Evolutionary conservation across 2,888 invertebrate species (phyloP).

Genomic region (Crepidodera aurea): DNA sequence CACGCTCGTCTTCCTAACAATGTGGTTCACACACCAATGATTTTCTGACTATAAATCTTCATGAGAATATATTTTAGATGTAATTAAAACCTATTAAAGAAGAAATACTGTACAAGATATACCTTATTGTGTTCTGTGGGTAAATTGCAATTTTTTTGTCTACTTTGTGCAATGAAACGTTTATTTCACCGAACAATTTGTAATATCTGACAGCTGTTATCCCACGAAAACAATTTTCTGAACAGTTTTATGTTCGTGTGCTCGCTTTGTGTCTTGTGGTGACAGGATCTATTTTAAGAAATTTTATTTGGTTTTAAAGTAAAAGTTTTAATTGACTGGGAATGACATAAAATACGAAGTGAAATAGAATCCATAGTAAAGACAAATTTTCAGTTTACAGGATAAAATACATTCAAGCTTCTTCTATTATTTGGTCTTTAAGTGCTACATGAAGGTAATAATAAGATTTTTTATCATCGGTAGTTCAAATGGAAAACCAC

Average conservation of each 20-base stretch:
- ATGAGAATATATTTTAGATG: background rate
- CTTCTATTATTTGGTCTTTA: too few relatives aligned
- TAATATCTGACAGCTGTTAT: background rate
- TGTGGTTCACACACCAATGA: background rate
- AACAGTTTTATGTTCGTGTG: background rate
- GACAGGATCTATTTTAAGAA: background rate
- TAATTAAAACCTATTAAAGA: constrained; percentile 8
- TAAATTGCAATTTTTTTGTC: constrained; percentile 6
- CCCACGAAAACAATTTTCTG: background rate
- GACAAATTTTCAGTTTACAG: too few relatives aligned
- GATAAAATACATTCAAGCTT: too few relatives aligned
- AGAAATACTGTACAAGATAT: background rate
- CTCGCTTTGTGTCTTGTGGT: background rate
- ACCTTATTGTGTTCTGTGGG: constrained; percentile 4
- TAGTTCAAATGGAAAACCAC: too few relatives aligned
- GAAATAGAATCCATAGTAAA: too few relatives aligned
- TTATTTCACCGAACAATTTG: constrained; percentile 1
- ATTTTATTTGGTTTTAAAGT: too few relatives aligned
- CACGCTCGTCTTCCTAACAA: background rate
- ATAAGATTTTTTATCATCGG: too few relatives aligned
- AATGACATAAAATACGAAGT: too few relatives aligned
- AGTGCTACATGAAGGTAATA: too few relatives aligned
- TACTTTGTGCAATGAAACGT: constrained; percentile 4
- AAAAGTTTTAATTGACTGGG: too few relatives aligned
- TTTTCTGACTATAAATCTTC: constrained; percentile 5